Percentiles rank a stretch among this genome's conserved stretches.
These are phyloP conservation scores for Cinclus mexicanus DNA, from an alignment of 2,113 vertebrate genomes.

Conservation along the genomic window DNA sequence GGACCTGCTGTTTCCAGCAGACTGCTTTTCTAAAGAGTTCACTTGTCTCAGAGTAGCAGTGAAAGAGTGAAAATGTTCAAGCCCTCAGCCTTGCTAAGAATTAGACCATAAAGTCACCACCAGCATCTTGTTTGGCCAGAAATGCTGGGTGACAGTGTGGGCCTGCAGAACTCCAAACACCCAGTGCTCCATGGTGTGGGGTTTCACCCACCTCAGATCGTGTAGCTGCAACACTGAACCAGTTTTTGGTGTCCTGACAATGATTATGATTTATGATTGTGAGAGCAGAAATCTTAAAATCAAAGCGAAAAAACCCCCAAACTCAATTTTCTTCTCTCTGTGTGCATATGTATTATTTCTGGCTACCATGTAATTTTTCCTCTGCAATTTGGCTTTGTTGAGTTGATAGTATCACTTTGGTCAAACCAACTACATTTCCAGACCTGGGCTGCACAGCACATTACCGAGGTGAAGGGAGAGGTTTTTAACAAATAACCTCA, in stretches of 20 bases:
- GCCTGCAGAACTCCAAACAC: not conserved
- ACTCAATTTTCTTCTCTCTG: not conserved
- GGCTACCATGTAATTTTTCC: slow-evolving; percentile 30
- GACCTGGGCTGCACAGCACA: not conserved
- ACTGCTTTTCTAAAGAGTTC: not conserved
- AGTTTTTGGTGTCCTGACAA: not conserved
- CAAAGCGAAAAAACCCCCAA: not conserved
- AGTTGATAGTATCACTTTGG: slow-evolving; percentile 22
- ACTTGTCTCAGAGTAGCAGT: not conserved
- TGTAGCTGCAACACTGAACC: not conserved
- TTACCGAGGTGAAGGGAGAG: not conserved
- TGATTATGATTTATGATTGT: not conserved
- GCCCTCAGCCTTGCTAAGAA: not conserved
- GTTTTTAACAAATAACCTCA: slow-evolving; percentile 26
- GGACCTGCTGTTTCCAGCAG: not conserved
- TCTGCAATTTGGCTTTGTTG: slow-evolving; percentile 45
- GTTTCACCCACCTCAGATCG: not conserved
- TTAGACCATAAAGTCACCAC: not conserved
- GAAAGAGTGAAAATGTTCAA: not conserved
- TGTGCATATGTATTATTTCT: slow-evolving; percentile 31
- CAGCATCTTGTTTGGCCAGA: not conserved
- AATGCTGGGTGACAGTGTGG: not conserved
- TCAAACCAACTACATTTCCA: slow-evolving; percentile 62
- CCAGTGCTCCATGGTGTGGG: not conserved
- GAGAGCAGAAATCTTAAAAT: not conserved